These are phyloP conservation scores for Halcyon chelicuti DNA, from an alignment of 2,797 vertebrate genomes.

Conservation along the genomic window DNA sequence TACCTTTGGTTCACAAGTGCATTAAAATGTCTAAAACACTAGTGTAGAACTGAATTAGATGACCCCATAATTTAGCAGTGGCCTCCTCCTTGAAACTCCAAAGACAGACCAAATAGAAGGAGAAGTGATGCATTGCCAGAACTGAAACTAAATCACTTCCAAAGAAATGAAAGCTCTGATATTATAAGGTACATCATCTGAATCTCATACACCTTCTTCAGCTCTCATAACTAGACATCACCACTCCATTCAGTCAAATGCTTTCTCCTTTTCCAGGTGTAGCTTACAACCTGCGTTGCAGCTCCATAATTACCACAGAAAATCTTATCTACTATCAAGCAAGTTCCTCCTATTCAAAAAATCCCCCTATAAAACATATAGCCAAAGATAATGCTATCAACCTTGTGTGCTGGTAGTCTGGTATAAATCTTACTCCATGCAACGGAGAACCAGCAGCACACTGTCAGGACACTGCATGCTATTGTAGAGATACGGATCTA, in stretches of 20 bases:
- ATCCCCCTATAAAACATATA: conserved; percentile 8
- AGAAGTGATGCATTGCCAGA: background rate
- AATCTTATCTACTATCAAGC: conserved; percentile 47
- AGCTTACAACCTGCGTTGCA: background rate
- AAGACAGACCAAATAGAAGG: background rate
- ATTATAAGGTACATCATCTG: background rate
- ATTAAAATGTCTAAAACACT: background rate
- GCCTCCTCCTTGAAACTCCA: background rate
- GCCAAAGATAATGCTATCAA: conserved; percentile 30
- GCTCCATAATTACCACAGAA: background rate
- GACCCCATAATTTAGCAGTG: background rate
- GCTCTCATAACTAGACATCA: background rate
- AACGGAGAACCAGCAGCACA: background rate
- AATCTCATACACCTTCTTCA: background rate
- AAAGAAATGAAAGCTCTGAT: background rate
- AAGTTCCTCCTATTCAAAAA: conserved; percentile 11
- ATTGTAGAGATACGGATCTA: conserved; percentile 35
- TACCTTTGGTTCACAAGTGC: background rate
- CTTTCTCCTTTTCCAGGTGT: background rate
- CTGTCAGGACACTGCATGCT: background rate
- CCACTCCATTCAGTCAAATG: background rate
- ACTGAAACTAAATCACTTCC: background rate
- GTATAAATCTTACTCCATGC: conserved; percentile 30
- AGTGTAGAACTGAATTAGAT: background rate
- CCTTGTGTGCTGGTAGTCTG: background rate